Base-by-base conservation (phyloP, 2,113 vertebrate genomes). In the Hiodon tergisus region DNA sequence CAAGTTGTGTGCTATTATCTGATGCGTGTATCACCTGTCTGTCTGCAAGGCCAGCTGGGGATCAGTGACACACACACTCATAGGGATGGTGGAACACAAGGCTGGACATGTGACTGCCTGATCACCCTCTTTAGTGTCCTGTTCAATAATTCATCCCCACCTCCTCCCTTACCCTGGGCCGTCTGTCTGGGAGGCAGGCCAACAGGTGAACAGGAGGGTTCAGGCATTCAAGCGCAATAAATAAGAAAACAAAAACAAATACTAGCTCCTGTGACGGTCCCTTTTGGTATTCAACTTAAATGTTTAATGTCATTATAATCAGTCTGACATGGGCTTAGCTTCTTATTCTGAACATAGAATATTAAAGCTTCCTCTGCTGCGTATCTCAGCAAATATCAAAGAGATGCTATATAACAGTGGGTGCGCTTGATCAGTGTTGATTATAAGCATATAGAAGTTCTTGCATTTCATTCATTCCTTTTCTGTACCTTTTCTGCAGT, bases 401-500 rank as follows among this genome's bases (percentile, higher is more conserved):
- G 31, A 31, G 31, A 31, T 31, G 31, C 31, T 31, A 31, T 31
- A 31, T 31, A 31, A 31, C 31, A 31, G 31, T 31, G 31, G 31
- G 31, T 31, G 31, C 31, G 31, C 31, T 31, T 31, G 31, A 31
- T 31, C 31, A 31, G 31, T 31, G 31, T 31, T 31, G 31, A 31
- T 31, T 31, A 31, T 31, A 31, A 31, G 5, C 48, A 60, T 62
- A 52, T 51, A 62, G 48, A 72, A 48, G n/a, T n/a, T 7, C 51
- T 47, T 71, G 70, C 47, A 14, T 62, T 62, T 4, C 47, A 7
- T 6, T 62, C 51, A 68, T 68, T 14, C 59, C 71, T 71, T 76
- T 31, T 59, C 51, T 82, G 0, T 85, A 79, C 84, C 71, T 87
- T 55, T 77, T 81, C 91, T 91, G 46, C 92, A 99, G 97, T 99